Conservation (phyloP, 2,113 vertebrate genomes). For the Oxyura jamaicensis region DNA sequence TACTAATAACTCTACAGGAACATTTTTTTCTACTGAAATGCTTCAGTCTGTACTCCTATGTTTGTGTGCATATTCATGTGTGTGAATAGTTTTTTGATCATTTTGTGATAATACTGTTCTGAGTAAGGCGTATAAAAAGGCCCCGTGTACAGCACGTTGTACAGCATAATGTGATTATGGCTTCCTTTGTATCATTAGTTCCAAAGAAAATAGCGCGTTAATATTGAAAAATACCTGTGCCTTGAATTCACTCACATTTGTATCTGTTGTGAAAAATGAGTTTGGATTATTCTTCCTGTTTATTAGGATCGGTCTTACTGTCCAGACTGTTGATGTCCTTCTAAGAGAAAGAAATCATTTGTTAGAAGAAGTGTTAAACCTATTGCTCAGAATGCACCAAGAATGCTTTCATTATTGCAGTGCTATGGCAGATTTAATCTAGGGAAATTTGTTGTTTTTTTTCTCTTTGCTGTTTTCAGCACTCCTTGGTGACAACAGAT, state of each 20-base stretch:
- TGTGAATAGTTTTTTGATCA: slow-evolving; percentile 44
- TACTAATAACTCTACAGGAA: neutral
- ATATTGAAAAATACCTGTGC: slow-evolving; percentile 53
- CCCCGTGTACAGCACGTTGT: slow-evolving; percentile 2
- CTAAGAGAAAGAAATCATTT: neutral
- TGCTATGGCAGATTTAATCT: neutral
- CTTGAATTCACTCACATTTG: slow-evolving; percentile 51
- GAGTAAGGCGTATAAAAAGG: slow-evolving; percentile 4
- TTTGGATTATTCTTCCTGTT: neutral
- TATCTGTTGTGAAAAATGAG: neutral
- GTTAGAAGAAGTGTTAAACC: neutral
- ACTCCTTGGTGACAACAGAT: neutral
- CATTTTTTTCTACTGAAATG: neutral
- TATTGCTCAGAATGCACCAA: neutral
- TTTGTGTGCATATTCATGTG: slow-evolving; percentile 39
- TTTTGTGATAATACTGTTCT: slow-evolving; percentile 35
- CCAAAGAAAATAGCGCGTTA: slow-evolving; percentile 71
- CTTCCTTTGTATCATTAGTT: slow-evolving; percentile 61
- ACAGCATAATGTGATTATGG: slow-evolving; percentile 43
- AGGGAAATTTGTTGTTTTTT: neutral
- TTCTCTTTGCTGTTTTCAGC: neutral
- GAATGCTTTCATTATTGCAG: neutral
- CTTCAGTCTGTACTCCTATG: neutral
- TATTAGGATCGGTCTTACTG: neutral
- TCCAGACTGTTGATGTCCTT: neutral